Percentiles rank a stretch among this genome's conserved stretches.
phyloP scores from a whole-genome alignment of 2,797 vertebrate genomes.

The Crocodylus rhombifer region DNA sequence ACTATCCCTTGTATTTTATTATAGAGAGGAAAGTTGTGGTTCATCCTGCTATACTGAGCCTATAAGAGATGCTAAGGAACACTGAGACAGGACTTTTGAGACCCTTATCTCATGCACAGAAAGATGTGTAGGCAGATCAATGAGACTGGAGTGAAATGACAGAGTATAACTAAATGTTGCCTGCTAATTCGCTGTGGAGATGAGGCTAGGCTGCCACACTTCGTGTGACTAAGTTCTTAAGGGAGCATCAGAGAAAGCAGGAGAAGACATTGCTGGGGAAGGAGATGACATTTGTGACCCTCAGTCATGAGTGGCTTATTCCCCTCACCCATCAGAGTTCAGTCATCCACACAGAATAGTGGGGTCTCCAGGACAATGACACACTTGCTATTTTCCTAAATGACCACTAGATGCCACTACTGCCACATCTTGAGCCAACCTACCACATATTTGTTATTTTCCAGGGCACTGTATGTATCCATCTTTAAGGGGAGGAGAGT shows the following conservation, averaged over 20 bases:
- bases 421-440: background rate
- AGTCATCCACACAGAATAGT: background rate
- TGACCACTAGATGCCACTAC: background rate
- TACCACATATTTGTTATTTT: background rate
- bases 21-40: background rate
- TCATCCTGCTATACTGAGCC: background rate
- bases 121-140: background rate
- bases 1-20: no score
- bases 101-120: background rate
- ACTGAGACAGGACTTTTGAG: background rate
- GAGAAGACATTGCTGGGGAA: background rate
- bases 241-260: background rate
- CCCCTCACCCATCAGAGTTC: background rate
- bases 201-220: background rate
- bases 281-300: background rate
- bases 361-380: background rate
- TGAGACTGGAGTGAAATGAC: rapidly evolving
- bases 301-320: rapidly evolving
- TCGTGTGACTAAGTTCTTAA: background rate
- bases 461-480: background rate
- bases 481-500: background rate
- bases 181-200: background rate
- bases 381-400: background rate
- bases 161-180: rapidly evolving
- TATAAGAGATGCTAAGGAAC: background rate